A percentile compares a stretch with the other conserved stretches of the same genome.
Conservation (phyloP, 2,797 vertebrate genomes). For the Mus minutoides region DNA sequence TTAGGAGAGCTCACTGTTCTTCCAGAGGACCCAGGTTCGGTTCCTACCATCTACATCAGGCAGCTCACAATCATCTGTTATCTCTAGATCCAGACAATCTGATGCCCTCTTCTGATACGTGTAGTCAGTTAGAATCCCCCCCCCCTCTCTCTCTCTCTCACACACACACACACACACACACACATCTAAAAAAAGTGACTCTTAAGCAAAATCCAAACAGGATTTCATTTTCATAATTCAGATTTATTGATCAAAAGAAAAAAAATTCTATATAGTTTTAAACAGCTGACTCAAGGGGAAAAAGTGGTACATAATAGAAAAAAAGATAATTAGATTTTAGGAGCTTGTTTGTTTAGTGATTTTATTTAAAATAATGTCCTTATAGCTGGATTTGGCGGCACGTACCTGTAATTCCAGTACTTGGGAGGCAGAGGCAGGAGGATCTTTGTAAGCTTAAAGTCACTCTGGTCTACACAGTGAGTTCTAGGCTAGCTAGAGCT, state of each 20-base stretch:
- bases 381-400: not conserved
- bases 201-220: not conserved
- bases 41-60: not conserved
- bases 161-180: not conserved
- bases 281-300: conserved; percentile 29
- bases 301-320: conserved; percentile 26
- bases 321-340: not conserved
- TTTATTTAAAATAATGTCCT: conserved; percentile 33
- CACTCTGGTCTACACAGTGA: not conserved
- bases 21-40: not conserved
- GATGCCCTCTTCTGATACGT: not conserved
- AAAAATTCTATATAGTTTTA: not conserved
- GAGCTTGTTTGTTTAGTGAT: conserved; percentile 11
- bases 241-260: conserved; percentile 30
- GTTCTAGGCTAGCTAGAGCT: not conserved
- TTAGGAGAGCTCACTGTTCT: not conserved
- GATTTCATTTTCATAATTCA: conserved; percentile 37
- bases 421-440: not conserved
- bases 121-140: not conserved
- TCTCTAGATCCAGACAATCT: not conserved
- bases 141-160: too few relatives aligned
- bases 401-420: not conserved
- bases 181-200: not conserved
- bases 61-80: not conserved
- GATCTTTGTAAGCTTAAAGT: not conserved